A percentile compares a stretch with the other conserved stretches of the same genome.
Conservation (phyloP, 23 tunicate species). For the Ascidia mentula region DNA sequence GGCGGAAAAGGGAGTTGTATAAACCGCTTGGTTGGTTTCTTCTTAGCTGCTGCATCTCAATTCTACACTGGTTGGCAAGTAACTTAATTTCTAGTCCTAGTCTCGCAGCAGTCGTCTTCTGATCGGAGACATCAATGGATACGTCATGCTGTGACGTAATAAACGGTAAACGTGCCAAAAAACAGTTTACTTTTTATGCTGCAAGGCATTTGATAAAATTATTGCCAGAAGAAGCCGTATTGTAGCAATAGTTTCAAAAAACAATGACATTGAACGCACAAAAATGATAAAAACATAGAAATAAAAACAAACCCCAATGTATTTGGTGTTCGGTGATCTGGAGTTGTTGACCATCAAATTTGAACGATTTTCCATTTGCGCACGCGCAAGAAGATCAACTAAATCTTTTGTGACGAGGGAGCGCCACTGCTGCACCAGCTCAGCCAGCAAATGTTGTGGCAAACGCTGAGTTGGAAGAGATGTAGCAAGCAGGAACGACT, state of each 20-base stretch:
- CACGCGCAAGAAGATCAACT: background rate
- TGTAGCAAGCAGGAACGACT: background rate
- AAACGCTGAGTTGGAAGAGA: background rate
- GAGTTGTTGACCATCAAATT: background rate
- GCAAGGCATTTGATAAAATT: too few relatives aligned
- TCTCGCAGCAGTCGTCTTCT: conserved; percentile 22
- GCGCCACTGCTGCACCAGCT: conserved; percentile 18
- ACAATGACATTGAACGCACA: too few relatives aligned
- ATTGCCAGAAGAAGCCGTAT: too few relatives aligned
- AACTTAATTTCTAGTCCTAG: conserved; percentile 29
- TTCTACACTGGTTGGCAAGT: conserved; percentile 15
- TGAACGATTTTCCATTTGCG: background rate
- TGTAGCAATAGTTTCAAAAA: too few relatives aligned
- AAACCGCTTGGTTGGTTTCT: background rate
- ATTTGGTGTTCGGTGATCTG: too few relatives aligned
- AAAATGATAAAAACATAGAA: too few relatives aligned
- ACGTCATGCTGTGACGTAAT: background rate
- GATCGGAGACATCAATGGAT: conserved; percentile 5
- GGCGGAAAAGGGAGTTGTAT: background rate
- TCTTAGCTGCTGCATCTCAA: conserved; percentile 2
- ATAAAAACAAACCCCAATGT: too few relatives aligned
- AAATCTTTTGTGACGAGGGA: background rate
- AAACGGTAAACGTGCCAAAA: too few relatives aligned
- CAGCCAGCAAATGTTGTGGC: background rate
- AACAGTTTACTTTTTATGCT: too few relatives aligned